Conservation (phyloP, 2,113 vertebrate genomes). For the Callipepla squamata region DNA sequence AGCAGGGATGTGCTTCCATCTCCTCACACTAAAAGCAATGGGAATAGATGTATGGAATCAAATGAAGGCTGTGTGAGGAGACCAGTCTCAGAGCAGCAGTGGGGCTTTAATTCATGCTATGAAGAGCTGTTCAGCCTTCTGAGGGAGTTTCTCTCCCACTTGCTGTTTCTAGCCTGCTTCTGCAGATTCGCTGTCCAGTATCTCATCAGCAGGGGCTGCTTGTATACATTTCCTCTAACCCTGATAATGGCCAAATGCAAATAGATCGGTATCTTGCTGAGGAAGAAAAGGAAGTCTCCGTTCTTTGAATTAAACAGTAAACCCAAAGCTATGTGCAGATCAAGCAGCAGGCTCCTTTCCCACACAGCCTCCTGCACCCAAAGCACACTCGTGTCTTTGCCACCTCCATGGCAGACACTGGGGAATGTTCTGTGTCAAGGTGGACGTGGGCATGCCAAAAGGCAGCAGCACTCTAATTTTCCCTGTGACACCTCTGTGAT, state of each 20-base stretch:
- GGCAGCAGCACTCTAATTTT: background rate
- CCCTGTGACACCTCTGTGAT: background rate
- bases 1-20: background rate
- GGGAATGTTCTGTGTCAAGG: background rate
- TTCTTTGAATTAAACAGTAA: background rate
- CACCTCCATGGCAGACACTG: rapidly evolving
- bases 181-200: background rate
- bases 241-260: background rate
- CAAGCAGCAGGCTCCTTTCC: background rate
- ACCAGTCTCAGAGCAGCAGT: background rate
- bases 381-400: no score
- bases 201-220: background rate
- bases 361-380: background rate
- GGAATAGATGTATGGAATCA: background rate
- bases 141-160: background rate
- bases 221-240: background rate
- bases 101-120: background rate
- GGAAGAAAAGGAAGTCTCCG: background rate
- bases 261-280: background rate
- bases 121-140: background rate
- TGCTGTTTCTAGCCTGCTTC: background rate
- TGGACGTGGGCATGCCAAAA: background rate
- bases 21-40: background rate
- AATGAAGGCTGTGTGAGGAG: background rate
- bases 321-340: background rate